phyloP scores from a whole-genome alignment of 2,888 invertebrate species.

The Hoplodrina ambigua region DNA sequence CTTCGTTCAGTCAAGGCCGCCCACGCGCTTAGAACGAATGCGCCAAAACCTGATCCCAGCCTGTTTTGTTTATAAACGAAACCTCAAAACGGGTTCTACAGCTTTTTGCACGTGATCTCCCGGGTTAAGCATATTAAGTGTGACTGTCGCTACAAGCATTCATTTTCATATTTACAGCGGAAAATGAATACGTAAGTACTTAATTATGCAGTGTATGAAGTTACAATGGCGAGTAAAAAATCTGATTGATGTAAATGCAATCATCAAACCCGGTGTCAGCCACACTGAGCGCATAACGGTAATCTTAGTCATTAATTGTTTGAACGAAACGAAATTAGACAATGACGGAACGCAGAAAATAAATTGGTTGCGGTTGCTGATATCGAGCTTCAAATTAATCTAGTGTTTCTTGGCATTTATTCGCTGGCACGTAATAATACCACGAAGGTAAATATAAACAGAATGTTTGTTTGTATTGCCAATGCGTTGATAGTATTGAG shows the following conservation, averaged over 20 bases:
- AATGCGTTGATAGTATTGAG: constrained; percentile 63
- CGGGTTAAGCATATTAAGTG: constrained; percentile 37
- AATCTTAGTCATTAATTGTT: constrained; percentile 32
- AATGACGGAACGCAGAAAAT: constrained; percentile 53
- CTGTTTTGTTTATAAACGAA: constrained; percentile 77
- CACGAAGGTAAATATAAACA: constrained; percentile 73
- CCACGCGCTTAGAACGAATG: constrained; percentile 77
- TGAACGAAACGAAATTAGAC: constrained; percentile 33
- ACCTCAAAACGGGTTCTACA: constrained; percentile 71
- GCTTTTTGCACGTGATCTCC: constrained; percentile 62
- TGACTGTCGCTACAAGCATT: constrained; percentile 23
- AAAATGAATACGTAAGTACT: constrained; percentile 23
- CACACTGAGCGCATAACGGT: constrained; percentile 45
- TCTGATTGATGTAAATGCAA: constrained; percentile 45
- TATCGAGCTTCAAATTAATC: constrained; percentile 48
- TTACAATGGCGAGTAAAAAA: constrained; percentile 47
- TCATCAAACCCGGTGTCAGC: constrained; percentile 38
- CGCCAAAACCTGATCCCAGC: constrained; percentile 76
- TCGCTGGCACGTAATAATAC: constrained; percentile 65
- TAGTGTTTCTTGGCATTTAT: constrained; percentile 72
- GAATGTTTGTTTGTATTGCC: constrained; percentile 64
- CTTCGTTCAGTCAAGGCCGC: constrained; percentile 87
- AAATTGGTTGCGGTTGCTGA: constrained; percentile 48
- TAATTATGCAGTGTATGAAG: constrained; percentile 21
- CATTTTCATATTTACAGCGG: constrained; percentile 35